Conservation (phyloP, 1,140 invertebrate genomes). For the Drosophila insularis region DNA sequence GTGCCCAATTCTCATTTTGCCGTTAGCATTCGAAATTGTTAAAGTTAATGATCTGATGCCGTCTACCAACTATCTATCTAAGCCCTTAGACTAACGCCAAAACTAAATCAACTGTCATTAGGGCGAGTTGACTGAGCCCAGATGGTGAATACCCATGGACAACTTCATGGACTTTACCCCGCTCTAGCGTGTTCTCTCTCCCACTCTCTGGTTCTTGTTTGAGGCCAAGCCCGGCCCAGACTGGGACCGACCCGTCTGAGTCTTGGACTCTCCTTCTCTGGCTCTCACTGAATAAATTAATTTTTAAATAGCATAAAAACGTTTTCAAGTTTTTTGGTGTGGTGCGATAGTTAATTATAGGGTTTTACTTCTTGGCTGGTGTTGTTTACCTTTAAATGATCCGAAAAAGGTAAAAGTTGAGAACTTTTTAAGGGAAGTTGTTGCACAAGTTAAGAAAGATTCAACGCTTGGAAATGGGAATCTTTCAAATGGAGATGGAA, state of each 20-base stretch:
- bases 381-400: slow-evolving; percentile 32
- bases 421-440: slow-evolving; percentile 16
- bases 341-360: slow-evolving; percentile 64
- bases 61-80: slow-evolving; percentile 65
- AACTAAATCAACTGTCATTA: slow-evolving; percentile 77
- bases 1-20: slow-evolving; percentile 70
- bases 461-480: background rate
- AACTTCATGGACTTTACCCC: slow-evolving; percentile 7
- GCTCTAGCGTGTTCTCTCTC: background rate
- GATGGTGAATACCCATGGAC: slow-evolving; percentile 33
- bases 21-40: slow-evolving; percentile 70
- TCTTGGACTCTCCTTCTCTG: slow-evolving; percentile 41
- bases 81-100: slow-evolving; percentile 36
- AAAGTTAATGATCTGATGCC: slow-evolving; percentile 76
- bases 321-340: slow-evolving; percentile 29
- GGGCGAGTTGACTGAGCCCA: slow-evolving; percentile 46
- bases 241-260: slow-evolving; percentile 12
- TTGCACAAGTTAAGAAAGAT: slow-evolving; percentile 7
- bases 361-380: slow-evolving; percentile 34
- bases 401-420: slow-evolving; percentile 6
- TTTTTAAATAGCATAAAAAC: slow-evolving; percentile 57
- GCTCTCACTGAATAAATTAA: slow-evolving; percentile 70
- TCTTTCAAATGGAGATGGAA: background rate
- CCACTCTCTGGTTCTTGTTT: slow-evolving; percentile 1
- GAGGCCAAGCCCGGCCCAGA: background rate